A percentile compares a stretch with the other conserved stretches of the same genome.
Evolutionary conservation across 1,140 invertebrate species (phyloP).

Genomic region (Copidosoma floridanum): DNA sequence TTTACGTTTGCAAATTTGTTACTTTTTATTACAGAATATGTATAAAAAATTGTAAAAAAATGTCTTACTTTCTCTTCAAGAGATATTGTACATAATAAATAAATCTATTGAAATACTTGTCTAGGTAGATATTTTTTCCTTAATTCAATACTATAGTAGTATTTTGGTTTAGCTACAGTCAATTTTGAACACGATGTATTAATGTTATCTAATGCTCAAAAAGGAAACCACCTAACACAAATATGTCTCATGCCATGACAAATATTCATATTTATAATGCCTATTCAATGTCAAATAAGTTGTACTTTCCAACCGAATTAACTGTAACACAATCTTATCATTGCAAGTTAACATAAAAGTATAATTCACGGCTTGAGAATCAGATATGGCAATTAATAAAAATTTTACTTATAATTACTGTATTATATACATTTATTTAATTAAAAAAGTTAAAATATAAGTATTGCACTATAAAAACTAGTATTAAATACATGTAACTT

Average conservation of each 20-base stretch:
- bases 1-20: constrained; percentile 4
- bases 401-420: no score
- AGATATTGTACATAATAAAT: constrained; percentile 20
- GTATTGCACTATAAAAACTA: no score
- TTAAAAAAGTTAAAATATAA: no score
- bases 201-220: constrained; percentile 1
- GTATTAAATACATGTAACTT: no score
- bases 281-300: constrained; percentile 59
- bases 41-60: constrained; percentile 19
- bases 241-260: constrained; percentile 74
- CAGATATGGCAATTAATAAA: constrained; percentile 74
- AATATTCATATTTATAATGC: constrained; percentile 82
- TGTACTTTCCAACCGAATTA: constrained; percentile 68
- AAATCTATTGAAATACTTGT: no score
- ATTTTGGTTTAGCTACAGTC: constrained; percentile 23
- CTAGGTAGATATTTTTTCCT: constrained; percentile 10
- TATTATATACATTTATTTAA: no score
- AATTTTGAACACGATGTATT: no score
- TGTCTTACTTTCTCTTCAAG: constrained; percentile 3
- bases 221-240: constrained; percentile 61
- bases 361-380: constrained; percentile 72
- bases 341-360: constrained; percentile 65
- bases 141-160: constrained; percentile 16
- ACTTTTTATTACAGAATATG: constrained; percentile 2
- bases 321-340: constrained; percentile 83